Percentiles rank a stretch among this genome's conserved stretches.
These are phyloP conservation scores for Metalampra italica DNA, from an alignment of 2,888 invertebrate species.

Conservation along the genomic window DNA sequence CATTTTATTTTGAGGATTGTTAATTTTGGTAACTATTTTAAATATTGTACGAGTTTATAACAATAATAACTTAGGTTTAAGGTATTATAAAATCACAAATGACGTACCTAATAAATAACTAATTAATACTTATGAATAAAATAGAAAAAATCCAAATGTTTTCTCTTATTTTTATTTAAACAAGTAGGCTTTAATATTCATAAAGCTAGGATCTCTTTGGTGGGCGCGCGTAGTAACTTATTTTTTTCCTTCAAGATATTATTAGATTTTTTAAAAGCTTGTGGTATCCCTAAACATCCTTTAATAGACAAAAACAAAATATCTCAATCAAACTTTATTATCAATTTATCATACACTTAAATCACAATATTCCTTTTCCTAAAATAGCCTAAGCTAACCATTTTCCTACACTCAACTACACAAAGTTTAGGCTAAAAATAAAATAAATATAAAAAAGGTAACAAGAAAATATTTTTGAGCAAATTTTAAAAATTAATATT, in stretches of 20 bases:
- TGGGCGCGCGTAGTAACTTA: too few relatives aligned
- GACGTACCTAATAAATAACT: background rate
- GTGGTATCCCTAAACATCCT: too few relatives aligned
- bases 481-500: background rate
- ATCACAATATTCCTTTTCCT: background rate
- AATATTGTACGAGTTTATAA: background rate
- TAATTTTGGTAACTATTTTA: background rate
- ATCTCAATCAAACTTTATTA: background rate
- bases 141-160: too few relatives aligned
- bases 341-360: background rate
- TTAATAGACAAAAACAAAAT: background rate
- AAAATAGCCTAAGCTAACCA: background rate
- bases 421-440: background rate
- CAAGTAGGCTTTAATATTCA: too few relatives aligned
- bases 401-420: background rate
- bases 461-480: conserved; percentile 6
- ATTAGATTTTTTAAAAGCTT: too few relatives aligned
- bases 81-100: conserved; percentile 4
- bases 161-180: too few relatives aligned
- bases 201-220: too few relatives aligned
- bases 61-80: background rate
- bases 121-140: background rate
- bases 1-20: too few relatives aligned
- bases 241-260: too few relatives aligned
- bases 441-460: conserved; percentile 1